Conservation (phyloP, 2,797 vertebrate species). For the Tokudaia tokunoshimensis region DNA sequence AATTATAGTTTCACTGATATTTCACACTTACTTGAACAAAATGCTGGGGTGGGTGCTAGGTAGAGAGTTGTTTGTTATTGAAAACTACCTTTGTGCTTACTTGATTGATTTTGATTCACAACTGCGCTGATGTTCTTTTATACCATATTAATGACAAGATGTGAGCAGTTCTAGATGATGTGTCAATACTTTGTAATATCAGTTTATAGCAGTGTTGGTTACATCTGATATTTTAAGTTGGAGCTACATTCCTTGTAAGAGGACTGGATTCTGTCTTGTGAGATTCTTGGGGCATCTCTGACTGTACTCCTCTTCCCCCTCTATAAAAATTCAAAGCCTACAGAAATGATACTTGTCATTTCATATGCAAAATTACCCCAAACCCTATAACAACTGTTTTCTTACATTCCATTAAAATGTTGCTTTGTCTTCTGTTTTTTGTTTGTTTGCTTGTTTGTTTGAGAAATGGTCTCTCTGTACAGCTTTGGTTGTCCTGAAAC, state of each 20-base stretch:
- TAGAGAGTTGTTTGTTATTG: constrained; percentile 11
- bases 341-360: background rate
- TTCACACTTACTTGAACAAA: constrained; percentile 36
- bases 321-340: background rate
- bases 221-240: background rate
- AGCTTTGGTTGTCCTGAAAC: background rate
- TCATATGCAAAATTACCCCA: background rate
- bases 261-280: background rate
- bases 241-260: background rate
- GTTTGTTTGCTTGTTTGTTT: background rate
- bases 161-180: constrained; percentile 2
- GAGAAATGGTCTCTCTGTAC: background rate
- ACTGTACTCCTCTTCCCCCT: background rate
- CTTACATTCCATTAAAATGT: constrained; percentile 15
- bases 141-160: background rate
- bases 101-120: constrained; percentile 28
- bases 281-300: background rate
- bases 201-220: background rate
- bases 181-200: background rate
- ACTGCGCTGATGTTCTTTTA: background rate
- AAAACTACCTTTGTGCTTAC: constrained; percentile 35
- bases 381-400: background rate
- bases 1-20: constrained; percentile 35
- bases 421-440: background rate
- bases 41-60: background rate